phyloP scores from a whole-genome alignment of 2,888 invertebrate genomes.

The Tinea pellionella region DNA sequence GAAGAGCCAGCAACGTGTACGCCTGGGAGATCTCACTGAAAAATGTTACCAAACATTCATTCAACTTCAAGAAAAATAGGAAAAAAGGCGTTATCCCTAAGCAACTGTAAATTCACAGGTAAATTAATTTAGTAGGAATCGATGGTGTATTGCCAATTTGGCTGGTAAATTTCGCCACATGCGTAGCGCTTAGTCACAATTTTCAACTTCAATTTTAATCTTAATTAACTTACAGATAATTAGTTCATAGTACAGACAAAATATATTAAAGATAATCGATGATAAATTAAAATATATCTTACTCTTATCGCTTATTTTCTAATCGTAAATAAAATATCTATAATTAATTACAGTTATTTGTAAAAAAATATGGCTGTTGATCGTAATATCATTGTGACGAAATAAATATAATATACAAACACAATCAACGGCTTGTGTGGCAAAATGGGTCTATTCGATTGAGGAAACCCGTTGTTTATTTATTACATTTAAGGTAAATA shows the following conservation, averaged over 20 bases:
- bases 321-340: too few species aligned
- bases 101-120: background rate
- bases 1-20: background rate
- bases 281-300: too few species aligned
- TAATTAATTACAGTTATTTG: too few species aligned
- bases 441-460: background rate
- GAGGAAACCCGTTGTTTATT: background rate
- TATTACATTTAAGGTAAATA: background rate
- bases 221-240: too few species aligned
- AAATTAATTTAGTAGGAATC: conserved; percentile 4
- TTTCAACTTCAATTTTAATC: background rate
- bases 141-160: background rate
- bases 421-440: too few species aligned
- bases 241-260: too few species aligned
- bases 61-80: conserved; percentile 9
- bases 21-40: background rate
- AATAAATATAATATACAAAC: too few species aligned
- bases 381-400: too few species aligned
- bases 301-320: too few species aligned
- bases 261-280: too few species aligned
- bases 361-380: too few species aligned
- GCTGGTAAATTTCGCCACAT: background rate
- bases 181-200: background rate
- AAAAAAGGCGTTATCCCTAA: background rate
- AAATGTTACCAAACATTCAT: conserved; percentile 11